phyloP scores from a whole-genome alignment of 2,113 vertebrate species.

The Nothoprocta pentlandii region DNA sequence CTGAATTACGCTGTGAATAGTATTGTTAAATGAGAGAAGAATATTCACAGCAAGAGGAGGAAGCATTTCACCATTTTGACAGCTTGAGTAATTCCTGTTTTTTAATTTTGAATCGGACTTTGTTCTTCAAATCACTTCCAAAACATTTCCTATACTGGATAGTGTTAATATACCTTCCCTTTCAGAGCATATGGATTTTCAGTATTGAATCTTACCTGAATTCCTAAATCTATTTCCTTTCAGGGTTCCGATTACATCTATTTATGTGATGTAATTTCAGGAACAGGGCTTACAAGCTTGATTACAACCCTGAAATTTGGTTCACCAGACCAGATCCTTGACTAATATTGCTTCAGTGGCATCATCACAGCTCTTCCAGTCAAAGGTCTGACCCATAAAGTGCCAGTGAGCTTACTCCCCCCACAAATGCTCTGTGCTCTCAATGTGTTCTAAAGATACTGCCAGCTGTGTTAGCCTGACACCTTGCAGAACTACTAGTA shows the following conservation, averaged over 20 bases:
- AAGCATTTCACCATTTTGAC: background rate
- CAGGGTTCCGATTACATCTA: background rate
- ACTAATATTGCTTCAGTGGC: background rate
- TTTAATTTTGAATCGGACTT: background rate
- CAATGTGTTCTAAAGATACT: background rate
- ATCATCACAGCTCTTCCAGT: background rate
- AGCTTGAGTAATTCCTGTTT: background rate
- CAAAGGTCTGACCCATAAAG: background rate
- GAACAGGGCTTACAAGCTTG: background rate
- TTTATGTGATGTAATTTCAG: background rate
- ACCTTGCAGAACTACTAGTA: background rate
- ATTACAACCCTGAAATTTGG: background rate
- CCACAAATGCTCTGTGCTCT: background rate
- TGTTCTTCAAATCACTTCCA: background rate
- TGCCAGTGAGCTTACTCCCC: background rate
- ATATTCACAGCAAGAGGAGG: background rate
- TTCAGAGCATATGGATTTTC: background rate
- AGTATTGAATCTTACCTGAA: background rate
- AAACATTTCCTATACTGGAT: background rate
- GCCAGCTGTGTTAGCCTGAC: background rate
- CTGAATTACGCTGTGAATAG: background rate
- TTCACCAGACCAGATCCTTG: background rate
- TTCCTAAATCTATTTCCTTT: background rate
- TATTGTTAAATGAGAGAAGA: background rate
- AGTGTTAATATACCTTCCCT: slow-evolving; percentile 11